Evolutionary conservation across 2,888 invertebrate species (phyloP).

Genomic region (Leucophenga montana): DNA sequence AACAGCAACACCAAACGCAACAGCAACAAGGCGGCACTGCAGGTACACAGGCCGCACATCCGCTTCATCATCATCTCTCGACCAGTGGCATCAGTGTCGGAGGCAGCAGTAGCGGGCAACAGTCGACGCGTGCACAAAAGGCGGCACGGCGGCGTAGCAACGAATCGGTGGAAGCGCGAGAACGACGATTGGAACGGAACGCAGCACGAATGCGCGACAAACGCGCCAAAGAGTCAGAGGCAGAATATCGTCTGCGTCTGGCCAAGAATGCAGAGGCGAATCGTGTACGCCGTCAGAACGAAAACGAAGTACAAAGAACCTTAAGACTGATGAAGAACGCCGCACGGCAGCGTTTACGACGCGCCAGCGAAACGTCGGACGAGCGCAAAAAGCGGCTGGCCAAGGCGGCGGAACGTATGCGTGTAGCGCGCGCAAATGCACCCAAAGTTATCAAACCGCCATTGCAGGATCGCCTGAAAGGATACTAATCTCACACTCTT

Average conservation of each 20-base stretch:
- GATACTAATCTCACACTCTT: slow-evolving; percentile 57
- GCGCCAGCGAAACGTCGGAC: slow-evolving; percentile 71
- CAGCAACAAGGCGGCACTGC: slow-evolving; percentile 42
- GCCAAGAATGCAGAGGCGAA: slow-evolving; percentile 73
- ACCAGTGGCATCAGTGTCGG: slow-evolving; percentile 51
- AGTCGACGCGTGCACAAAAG: slow-evolving; percentile 65
- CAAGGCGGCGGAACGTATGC: slow-evolving; percentile 73
- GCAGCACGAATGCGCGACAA: slow-evolving; percentile 73
- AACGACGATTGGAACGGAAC: slow-evolving; percentile 71
- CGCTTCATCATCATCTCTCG: slow-evolving; percentile 67
- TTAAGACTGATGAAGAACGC: slow-evolving; percentile 73
- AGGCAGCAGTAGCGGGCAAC: slow-evolving; percentile 36
- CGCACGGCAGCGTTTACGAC: slow-evolving; percentile 71
- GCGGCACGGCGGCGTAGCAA: slow-evolving; percentile 71
- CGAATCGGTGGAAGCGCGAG: slow-evolving; percentile 72
- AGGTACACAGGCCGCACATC: slow-evolving; percentile 52
- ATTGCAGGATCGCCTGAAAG: slow-evolving; percentile 71
- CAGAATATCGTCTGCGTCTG: slow-evolving; percentile 70
- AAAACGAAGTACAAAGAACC: slow-evolving; percentile 73
- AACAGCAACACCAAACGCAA: slow-evolving; percentile 47
- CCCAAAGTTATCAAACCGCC: slow-evolving; percentile 73
- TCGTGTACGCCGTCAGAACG: slow-evolving; percentile 72
- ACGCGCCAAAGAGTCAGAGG: slow-evolving; percentile 70
- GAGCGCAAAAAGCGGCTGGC: slow-evolving; percentile 70
- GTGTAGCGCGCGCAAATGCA: slow-evolving; percentile 69